Percentiles rank a stretch among this genome's conserved stretches.
Evolutionary conservation across 2,888 invertebrate species (phyloP).

Genomic region (Spilosoma lubricipeda): DNA sequence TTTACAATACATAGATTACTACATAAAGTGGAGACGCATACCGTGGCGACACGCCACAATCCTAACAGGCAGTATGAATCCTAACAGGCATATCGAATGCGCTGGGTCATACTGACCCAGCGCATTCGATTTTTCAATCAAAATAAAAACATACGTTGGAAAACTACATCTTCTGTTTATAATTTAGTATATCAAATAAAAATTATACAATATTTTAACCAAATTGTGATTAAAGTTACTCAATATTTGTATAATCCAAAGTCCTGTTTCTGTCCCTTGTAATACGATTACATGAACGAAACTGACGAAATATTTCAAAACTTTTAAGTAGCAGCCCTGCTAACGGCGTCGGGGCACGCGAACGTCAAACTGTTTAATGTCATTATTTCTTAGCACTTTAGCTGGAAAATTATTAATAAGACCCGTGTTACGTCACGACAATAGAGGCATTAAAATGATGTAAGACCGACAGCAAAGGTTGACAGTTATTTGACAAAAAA

Average conservation of each 20-base stretch:
- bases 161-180: too few species aligned
- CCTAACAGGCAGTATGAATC: too few species aligned
- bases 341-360: conserved; percentile 36
- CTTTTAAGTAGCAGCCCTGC: conserved; percentile 32
- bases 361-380: conserved; percentile 37
- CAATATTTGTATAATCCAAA: neutral
- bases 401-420: conserved; percentile 34
- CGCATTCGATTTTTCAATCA: too few species aligned
- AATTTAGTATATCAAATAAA: neutral
- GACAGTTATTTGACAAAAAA: neutral
- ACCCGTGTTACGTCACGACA: conserved; percentile 16
- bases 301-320: conserved; percentile 11
- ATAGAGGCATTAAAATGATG: conserved; percentile 9
- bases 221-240: neutral
- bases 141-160: too few species aligned
- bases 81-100: too few species aligned
- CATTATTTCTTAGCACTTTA: conserved; percentile 41
- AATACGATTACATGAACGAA: conserved; percentile 9
- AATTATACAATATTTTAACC: neutral
- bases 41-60: too few species aligned
- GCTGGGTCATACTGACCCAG: too few species aligned
- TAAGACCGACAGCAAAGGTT: neutral
- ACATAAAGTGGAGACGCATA: too few species aligned
- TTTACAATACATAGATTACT: too few species aligned
- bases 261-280: conserved; percentile 9